Evolutionary conservation across 2,888 invertebrate species (phyloP), one percentile per base, ranked within the genome.

Genomic region (Spilarctia lutea): DNA sequence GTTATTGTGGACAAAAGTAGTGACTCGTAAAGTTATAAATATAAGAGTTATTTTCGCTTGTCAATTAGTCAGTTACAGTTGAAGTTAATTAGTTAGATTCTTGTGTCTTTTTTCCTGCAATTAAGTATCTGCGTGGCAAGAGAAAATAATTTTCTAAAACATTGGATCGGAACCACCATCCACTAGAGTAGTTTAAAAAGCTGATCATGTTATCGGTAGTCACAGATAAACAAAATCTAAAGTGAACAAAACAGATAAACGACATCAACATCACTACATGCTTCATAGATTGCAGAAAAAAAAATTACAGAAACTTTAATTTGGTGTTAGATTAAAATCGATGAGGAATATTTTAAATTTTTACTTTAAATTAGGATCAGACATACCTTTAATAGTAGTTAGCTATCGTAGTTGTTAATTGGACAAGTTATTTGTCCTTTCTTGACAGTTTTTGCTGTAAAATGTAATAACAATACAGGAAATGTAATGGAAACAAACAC

Each of bases 11-110:
- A 65, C 71, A 76, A 71, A 68, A 20, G 48, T 52, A 33, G 20
- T 52, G 30, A 72, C 42, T 65, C 74, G 68, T 83, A 67, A 30
- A 27, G 18, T 20, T 33, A n/a, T 13, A 20, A 33, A 13, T 3
- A 67, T 68, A 79, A 30, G 39, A 45, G 56, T 73, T 33, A 65
- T 70, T 75, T 70, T 81, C 3, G 71, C 18, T 56, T 73, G 48
- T n/a, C 20, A 39, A 11, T 39, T 18, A 13, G 18, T 39, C 18
- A 60, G 52, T 48, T 30, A 66, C 24, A 56, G 20, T 3, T 56
- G 13, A n/a, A 82, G 80, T 82, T 85, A 92, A 93, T 93, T 92
- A 93, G 94, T 94, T 91, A 92, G 94, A 91, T 87, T 87, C 88
- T 85, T 90, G 87, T 13, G 85, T 86, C 82, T 88, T 91, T 92